A percentile compares a stretch with the other conserved stretches of the same genome.
These are phyloP conservation scores for Macropis europaea DNA, from an alignment of 2,888 invertebrate genomes.

Conservation along the genomic window DNA sequence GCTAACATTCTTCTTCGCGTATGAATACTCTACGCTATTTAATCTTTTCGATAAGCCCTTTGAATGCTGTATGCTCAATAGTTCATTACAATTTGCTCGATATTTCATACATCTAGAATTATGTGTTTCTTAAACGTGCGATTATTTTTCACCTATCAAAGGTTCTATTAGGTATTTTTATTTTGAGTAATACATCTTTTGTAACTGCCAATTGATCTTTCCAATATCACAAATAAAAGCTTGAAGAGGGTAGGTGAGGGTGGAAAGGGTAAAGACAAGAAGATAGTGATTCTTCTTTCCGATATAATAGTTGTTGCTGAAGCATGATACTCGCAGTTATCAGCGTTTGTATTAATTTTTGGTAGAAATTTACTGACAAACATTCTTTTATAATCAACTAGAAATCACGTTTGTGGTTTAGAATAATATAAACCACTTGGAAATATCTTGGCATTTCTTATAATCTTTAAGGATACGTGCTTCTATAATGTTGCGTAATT, in stretches of 20 bases:
- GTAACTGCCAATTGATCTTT: not conserved
- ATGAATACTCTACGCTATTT: not conserved
- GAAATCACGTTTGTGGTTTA: no score
- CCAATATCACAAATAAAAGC: not conserved
- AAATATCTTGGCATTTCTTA: no score
- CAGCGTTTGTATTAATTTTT: no score
- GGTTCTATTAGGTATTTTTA: conserved; percentile 22
- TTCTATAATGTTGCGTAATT: no score
- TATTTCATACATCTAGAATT: conserved; percentile 12
- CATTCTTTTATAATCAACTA: no score
- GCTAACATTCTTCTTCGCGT: conserved; percentile 16
- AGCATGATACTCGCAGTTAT: no score
- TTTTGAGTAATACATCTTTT: conserved; percentile 9
- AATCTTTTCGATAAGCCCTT: not conserved
- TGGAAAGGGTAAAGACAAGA: not conserved
- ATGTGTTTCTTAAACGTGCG: conserved; percentile 2
- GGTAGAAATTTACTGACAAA: no score
- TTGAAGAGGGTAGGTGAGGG: no score
- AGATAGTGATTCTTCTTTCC: no score
- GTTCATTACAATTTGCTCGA: conserved; percentile 6
- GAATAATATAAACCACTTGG: not conserved
- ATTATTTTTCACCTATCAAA: conserved; percentile 7
- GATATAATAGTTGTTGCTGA: no score
- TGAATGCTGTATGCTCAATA: not conserved
- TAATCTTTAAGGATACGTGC: no score